Base-by-base conservation (phyloP, 2,113 vertebrate species). In the Gavialis gangeticus region DNA sequence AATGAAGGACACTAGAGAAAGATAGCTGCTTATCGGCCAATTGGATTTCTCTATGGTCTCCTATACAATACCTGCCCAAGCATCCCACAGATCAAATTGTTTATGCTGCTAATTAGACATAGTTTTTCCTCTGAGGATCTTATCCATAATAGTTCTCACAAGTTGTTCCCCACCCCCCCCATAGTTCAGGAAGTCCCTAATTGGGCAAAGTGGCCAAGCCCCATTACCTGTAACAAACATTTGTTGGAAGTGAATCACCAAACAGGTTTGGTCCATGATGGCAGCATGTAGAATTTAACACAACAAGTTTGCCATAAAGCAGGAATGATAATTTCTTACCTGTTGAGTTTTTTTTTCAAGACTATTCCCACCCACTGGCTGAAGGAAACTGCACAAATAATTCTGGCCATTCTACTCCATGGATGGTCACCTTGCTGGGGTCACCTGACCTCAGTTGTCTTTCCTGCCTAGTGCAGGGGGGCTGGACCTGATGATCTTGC, bases 21-120 rank as follows among this genome's bases (percentile, higher is more conserved):
- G 37, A 46, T 46, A 77, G 67, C 25, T 77, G 10, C 80, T 79
- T 83, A 82, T 62, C 83, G 84, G 58, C 67, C 86, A 69, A 94
- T 79, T 93, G 71, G 81, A 77, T 86, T 84, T 71, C 71, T 85
- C 63, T 69, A 16, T 30, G 86, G 79, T 84, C 76, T 89, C 59
- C 82, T 85, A 67, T 37, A 59, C 84, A 66, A 77, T 85, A 89
- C 22, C 80, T 79, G 85, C 25, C 69, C 67, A 63, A 62, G 80
- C 69, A 75, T 62, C 82, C 79, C 80, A 75, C 83, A 95, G 54
- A 55, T 84, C 87, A 75, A 46, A 15, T 62, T 89, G 64, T 80
- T 96, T 66, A 86, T 89, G 85, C 75, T 94, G 85, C 92, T 69
- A 91, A 96, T 95, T 95, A 94, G 87, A 79, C 64, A 34, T 57